Conservation (phyloP, 2,888 invertebrate genomes). For the Pyrochroa serraticornis region DNA sequence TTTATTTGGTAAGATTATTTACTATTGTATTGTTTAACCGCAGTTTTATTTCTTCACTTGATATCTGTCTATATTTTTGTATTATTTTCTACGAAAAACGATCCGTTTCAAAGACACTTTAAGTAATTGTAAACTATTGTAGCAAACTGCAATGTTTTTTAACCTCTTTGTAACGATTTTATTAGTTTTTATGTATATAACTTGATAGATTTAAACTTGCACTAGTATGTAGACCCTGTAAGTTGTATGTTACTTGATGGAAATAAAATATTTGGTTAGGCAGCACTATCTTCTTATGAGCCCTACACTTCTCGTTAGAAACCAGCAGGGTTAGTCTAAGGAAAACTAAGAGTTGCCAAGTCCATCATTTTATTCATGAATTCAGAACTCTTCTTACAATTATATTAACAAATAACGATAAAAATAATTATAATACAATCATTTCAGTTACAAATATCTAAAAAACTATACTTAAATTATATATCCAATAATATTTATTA, state of each 20-base stretch:
- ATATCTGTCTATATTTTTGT: slow-evolving; percentile 24
- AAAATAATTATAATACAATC: no score
- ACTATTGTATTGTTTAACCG: slow-evolving; percentile 1
- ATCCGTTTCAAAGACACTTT: slow-evolving; percentile 12
- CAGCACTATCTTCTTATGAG: not conserved
- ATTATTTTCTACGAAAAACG: slow-evolving; percentile 25
- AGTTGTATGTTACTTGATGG: slow-evolving; percentile 43
- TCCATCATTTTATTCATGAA: no score
- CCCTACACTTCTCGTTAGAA: no score
- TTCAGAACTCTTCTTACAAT: no score
- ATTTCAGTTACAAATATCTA: no score
- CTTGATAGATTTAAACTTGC: slow-evolving; percentile 23
- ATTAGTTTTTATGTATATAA: slow-evolving; percentile 28
- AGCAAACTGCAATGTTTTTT: slow-evolving; percentile 27
- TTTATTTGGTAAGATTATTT: not conserved
- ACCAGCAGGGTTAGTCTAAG: no score
- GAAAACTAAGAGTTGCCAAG: no score
- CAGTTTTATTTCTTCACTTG: slow-evolving; percentile 3
- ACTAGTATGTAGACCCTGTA: slow-evolving; percentile 24
- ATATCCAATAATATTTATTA: no score
- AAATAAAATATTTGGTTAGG: slow-evolving; percentile 45
- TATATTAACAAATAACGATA: no score
- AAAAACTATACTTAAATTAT: no score
- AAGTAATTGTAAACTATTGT: slow-evolving; percentile 21
- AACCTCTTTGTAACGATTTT: slow-evolving; percentile 28